A percentile compares a stretch with the other conserved stretches of the same genome.
Conservation (phyloP, 2,113 vertebrate species). For the Hystrix cristata region DNA sequence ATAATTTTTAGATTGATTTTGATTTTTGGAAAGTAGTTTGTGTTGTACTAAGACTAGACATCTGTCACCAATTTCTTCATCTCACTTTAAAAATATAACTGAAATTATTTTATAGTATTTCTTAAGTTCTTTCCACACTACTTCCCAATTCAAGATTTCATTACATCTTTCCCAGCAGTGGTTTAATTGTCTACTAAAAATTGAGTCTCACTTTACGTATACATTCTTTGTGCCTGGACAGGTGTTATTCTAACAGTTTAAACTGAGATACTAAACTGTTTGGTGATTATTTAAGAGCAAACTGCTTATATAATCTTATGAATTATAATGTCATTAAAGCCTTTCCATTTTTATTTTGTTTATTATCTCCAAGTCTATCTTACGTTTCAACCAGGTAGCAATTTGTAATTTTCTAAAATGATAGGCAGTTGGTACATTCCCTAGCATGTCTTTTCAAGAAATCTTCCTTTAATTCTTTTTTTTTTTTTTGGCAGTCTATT, state of each 20-base stretch:
- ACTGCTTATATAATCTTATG: not conserved
- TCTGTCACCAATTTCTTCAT: not conserved
- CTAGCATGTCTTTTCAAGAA: not conserved
- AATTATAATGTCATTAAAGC: not conserved
- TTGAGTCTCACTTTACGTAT: not conserved
- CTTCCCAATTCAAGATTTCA: not conserved
- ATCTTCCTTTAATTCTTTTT: not conserved
- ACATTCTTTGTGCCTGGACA: not conserved
- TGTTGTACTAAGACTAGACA: not conserved
- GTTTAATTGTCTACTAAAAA: not conserved
- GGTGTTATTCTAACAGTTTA: not conserved
- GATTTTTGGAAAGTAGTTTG: not conserved
- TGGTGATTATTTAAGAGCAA: not conserved
- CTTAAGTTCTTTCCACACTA: not conserved
- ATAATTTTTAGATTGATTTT: not conserved
- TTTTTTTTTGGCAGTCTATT: not conserved
- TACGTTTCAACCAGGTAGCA: not conserved
- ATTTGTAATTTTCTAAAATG: slow-evolving; percentile 20
- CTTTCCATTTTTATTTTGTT: not conserved
- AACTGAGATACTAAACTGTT: not conserved
- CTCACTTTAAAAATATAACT: not conserved
- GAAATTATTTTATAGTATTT: not conserved
- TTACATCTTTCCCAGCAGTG: not conserved
- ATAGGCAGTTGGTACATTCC: not conserved
- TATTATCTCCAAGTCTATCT: not conserved